Evolutionary conservation across 2,888 invertebrate genomes (phyloP).

Genomic region (Polydrusus cervinus): DNA sequence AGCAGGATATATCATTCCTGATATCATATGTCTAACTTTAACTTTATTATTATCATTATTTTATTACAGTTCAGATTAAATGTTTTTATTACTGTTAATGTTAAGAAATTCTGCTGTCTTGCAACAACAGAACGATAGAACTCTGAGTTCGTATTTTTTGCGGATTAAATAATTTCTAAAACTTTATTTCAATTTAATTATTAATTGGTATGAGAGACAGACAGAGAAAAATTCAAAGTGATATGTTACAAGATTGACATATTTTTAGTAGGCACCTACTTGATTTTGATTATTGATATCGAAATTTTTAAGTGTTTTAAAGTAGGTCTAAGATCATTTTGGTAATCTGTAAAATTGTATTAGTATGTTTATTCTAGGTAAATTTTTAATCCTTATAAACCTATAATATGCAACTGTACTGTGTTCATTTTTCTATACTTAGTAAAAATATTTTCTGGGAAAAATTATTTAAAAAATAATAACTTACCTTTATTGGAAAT

Average conservation of each 20-base stretch:
- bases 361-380: background rate
- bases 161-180: too few relatives aligned
- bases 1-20: background rate
- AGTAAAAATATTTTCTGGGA: background rate
- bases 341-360: background rate
- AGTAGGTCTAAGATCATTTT: background rate
- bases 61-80: background rate
- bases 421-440: background rate
- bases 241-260: too few relatives aligned
- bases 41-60: background rate
- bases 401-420: background rate
- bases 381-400: background rate
- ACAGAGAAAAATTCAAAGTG: too few relatives aligned
- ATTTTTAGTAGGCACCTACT: background rate
- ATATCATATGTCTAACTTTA: slow-evolving; percentile 1
- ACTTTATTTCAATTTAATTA: too few relatives aligned
- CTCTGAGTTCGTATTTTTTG: too few relatives aligned
- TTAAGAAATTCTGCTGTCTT: slow-evolving; percentile 2
- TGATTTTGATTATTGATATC: background rate
- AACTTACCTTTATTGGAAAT: slow-evolving; percentile 64
- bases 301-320: background rate
- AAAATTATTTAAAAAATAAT: slow-evolving; percentile 2
- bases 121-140: too few relatives aligned
- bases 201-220: too few relatives aligned
- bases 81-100: slow-evolving; percentile 2